Conservation (phyloP, 2,888 invertebrate species). For the Prenolepis imparis region DNA sequence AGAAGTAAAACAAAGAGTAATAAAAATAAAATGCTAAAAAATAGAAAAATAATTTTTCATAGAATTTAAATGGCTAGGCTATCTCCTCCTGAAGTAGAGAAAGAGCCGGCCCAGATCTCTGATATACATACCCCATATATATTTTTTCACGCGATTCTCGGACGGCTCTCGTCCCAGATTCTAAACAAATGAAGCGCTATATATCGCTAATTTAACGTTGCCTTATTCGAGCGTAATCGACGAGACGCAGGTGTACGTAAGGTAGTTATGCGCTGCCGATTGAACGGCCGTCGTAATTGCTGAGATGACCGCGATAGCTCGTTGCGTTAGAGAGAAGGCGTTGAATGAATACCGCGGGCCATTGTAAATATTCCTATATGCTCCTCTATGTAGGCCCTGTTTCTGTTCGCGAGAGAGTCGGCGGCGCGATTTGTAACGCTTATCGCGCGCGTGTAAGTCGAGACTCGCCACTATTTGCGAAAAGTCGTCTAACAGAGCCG, state of each 20-base stretch:
- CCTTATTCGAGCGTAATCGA: constrained; percentile 27
- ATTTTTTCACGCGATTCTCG: neutral
- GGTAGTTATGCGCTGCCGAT: constrained; percentile 24
- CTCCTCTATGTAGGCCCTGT: neutral
- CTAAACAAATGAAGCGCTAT: neutral
- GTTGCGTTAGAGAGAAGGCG: constrained; percentile 34
- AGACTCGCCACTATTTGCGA: constrained; percentile 28
- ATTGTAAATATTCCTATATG: constrained; percentile 42
- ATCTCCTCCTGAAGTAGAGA: no score
- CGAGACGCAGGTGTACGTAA: constrained; percentile 40
- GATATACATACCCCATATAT: neutral
- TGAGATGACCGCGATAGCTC: constrained; percentile 47
- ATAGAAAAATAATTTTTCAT: no score
- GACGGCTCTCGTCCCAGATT: constrained; percentile 4
- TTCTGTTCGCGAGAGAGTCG: constrained; percentile 4
- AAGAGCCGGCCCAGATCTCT: no score
- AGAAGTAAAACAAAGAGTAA: no score
- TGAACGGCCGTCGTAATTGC: constrained; percentile 46
- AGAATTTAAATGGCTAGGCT: no score
- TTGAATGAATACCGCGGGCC: constrained; percentile 47
- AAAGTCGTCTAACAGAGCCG: constrained; percentile 10
- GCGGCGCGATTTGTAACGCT: constrained; percentile 44
- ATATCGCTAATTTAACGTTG: constrained; percentile 30
- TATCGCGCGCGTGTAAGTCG: constrained; percentile 25
- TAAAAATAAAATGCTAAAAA: no score